Evolutionary conservation across 1,140 invertebrate species (phyloP).

Genomic region (Drosophila sp.): DNA sequence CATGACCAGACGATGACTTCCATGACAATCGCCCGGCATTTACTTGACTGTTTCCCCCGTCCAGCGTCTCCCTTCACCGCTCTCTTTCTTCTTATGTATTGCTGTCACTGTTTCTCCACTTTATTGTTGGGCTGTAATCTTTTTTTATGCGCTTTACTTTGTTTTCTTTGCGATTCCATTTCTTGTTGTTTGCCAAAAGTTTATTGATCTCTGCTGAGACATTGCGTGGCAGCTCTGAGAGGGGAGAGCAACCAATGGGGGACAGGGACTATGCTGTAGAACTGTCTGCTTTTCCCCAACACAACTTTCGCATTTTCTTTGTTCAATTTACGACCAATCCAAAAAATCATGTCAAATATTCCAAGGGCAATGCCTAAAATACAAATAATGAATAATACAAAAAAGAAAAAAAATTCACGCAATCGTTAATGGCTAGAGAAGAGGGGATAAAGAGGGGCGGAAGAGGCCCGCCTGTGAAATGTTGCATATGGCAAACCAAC

Average conservation of each 20-base stretch:
- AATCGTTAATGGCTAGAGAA: conserved; percentile 28
- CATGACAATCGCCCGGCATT: conserved; percentile 52
- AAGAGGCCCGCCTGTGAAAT: conserved; percentile 43
- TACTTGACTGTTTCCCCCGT: conserved; percentile 15
- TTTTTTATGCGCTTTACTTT: conserved; percentile 75
- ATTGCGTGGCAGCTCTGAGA: conserved; percentile 32
- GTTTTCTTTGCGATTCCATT: conserved; percentile 78
- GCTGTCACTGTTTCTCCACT: conserved; percentile 44
- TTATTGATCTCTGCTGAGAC: conserved; percentile 73
- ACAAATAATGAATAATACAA: conserved; percentile 26
- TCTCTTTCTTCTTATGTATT: conserved; percentile 27
- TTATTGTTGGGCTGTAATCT: conserved; percentile 71
- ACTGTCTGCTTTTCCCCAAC: conserved; percentile 8
- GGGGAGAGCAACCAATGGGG: not conserved
- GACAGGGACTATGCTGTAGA: conserved; percentile 16
- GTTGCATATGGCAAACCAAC: conserved; percentile 64
- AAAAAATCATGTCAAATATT: conserved; percentile 74
- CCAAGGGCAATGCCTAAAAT: conserved; percentile 74
- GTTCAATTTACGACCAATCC: conserved; percentile 40
- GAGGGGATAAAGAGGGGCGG: not conserved
- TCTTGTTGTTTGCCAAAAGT: conserved; percentile 82
- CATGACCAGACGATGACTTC: conserved; percentile 61
- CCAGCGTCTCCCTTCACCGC: conserved; percentile 4
- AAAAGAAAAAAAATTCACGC: conserved; percentile 49
- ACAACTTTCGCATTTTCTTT: conserved; percentile 57